These are phyloP conservation scores for Oncorhynchus nerka DNA, from an alignment of 2,113 vertebrate genomes.

Conservation along the genomic window DNA sequence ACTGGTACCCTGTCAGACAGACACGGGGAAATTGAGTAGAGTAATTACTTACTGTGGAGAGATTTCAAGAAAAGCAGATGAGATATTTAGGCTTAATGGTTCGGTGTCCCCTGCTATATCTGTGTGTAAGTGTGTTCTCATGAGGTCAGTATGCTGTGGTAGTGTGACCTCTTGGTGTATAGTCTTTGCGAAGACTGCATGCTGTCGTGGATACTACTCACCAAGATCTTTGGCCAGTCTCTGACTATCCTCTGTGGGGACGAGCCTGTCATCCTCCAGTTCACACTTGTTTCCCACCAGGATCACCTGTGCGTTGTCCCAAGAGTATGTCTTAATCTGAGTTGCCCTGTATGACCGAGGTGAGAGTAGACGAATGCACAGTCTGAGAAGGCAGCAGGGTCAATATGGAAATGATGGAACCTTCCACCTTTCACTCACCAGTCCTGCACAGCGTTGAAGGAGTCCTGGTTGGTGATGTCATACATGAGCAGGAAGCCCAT, in stretches of 20 bases:
- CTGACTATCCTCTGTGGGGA: slow-evolving; percentile 79
- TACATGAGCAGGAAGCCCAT: slow-evolving; percentile 89
- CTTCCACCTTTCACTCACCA: slow-evolving; percentile 69
- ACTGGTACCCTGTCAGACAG: slow-evolving; percentile 80
- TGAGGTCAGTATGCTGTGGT: too few relatives aligned
- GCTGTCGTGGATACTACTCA: slow-evolving; percentile 28
- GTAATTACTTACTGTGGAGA: too few relatives aligned
- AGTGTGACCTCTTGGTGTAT: too few relatives aligned
- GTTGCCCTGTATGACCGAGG: slow-evolving; percentile 73
- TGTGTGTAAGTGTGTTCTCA: background rate
- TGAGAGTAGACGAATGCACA: background rate
- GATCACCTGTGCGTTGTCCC: slow-evolving; percentile 85
- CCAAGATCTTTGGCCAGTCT: slow-evolving; percentile 79
- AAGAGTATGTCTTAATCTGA: slow-evolving; percentile 86
- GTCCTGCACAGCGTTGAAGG: slow-evolving; percentile 82
- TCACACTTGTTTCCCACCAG: slow-evolving; percentile 85
- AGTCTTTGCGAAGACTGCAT: too few relatives aligned
- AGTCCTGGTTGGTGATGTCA: slow-evolving; percentile 84
- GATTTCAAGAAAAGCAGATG: too few relatives aligned
- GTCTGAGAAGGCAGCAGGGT: background rate
- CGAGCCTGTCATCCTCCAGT: slow-evolving; percentile 79
- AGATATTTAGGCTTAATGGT: too few relatives aligned
- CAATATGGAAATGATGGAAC: background rate
- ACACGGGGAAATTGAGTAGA: background rate
- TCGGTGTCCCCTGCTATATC: too few relatives aligned